Evolutionary conservation across 2,888 invertebrate genomes (phyloP).

Genomic region (Glyphotaelius pellucidus): DNA sequence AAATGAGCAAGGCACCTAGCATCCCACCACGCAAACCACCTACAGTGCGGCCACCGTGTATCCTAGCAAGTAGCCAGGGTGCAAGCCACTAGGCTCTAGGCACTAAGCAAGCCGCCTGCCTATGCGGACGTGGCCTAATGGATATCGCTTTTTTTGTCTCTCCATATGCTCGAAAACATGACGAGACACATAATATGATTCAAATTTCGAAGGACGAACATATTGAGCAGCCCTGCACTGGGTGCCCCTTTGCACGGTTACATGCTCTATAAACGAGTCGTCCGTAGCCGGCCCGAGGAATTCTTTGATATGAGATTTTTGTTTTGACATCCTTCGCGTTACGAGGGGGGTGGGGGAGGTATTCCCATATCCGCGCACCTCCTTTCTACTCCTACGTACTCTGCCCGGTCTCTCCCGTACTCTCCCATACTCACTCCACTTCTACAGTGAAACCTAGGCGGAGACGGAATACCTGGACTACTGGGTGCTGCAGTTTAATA

Average conservation of each 20-base stretch:
- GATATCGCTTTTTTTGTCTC: no score
- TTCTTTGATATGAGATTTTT: constrained; percentile 66
- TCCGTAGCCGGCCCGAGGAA: constrained; percentile 55
- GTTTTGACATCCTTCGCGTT: constrained; percentile 64
- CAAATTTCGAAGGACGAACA: not conserved
- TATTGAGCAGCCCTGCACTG: constrained; percentile 18
- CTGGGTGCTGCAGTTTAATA: not conserved
- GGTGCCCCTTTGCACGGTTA: constrained; percentile 60
- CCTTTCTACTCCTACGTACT: not conserved
- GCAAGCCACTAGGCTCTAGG: no score
- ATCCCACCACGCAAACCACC: no score
- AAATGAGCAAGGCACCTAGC: no score
- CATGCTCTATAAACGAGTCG: constrained; percentile 59
- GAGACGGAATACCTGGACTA: constrained; percentile 31
- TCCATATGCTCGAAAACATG: no score
- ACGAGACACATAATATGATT: not conserved
- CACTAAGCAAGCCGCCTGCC: no score
- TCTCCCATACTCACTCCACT: not conserved
- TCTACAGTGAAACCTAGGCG: not conserved
- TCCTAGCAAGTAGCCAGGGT: no score
- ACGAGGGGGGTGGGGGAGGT: constrained; percentile 24
- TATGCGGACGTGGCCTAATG: no score
- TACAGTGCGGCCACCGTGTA: no score
- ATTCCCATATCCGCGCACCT: constrained; percentile 18
- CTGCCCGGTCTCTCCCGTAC: not conserved